Percentiles rank a stretch among this genome's conserved stretches.
These are phyloP conservation scores for Sebastes kiyomatsui DNA, from an alignment of 2,797 vertebrate species.

Conservation along the genomic window DNA sequence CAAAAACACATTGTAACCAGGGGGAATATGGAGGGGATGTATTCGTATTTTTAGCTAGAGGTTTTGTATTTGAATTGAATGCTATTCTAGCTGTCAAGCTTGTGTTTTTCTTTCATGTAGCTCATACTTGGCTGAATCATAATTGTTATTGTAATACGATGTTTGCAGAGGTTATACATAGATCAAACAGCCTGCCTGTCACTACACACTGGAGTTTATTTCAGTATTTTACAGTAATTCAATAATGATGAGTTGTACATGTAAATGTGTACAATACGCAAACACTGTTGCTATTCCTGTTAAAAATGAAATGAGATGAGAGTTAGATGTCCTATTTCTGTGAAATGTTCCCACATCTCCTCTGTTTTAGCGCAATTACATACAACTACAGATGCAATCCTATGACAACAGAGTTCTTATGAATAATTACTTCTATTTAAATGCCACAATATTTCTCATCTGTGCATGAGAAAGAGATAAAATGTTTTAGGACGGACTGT, in stretches of 20 bases:
- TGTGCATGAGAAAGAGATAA: neutral
- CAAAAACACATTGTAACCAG: constrained; percentile 19
- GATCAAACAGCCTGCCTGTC: neutral
- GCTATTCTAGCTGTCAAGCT: neutral
- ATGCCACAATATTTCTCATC: neutral
- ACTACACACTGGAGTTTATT: neutral
- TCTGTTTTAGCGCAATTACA: neutral
- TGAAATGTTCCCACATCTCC: neutral
- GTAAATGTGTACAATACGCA: neutral
- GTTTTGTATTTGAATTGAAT: neutral
- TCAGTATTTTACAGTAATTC: neutral
- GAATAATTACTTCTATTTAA: neutral
- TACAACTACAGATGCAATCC: neutral
- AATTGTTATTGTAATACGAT: neutral
- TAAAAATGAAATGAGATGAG: neutral
- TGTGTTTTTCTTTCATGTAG: neutral
- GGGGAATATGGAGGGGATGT: neutral
- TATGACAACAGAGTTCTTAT: neutral
- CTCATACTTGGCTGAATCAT: neutral
- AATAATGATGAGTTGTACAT: neutral
- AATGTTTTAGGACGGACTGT: neutral
- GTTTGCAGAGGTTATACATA: neutral
- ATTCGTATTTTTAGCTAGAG: neutral
- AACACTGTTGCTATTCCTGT: neutral
- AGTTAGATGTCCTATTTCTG: neutral